Base-by-base conservation (phyloP, 2,888 invertebrate species). In the Scrobipalpa atriplicella region DNA sequence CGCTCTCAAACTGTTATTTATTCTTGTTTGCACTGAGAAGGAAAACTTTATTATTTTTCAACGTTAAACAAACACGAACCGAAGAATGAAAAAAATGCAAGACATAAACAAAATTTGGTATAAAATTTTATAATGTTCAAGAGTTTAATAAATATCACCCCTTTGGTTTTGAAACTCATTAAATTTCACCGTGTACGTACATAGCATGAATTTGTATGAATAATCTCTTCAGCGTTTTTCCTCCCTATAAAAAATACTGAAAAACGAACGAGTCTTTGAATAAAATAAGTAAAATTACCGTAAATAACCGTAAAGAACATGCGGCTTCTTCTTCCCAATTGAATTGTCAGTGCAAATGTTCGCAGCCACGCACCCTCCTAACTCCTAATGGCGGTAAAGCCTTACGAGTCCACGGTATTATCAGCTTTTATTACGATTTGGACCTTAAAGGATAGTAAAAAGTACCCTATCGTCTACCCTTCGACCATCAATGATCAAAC, bases 401-500 rank as follows among this genome's bases (percentile, higher is more conserved):
- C 62, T 66, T 62, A 66, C 54, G 66, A 54, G 52, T 62, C 36
- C 54, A 52, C 62, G 54, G 54, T 60, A 66, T 66, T 66, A 66
- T 66, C 62, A 29, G 58, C 56, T 66, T 66, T 66, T 66, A 66
- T 66, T 66, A 54, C 41, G 43, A 62, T 62, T 54, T 62, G 62
- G 54, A 66, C 66, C 66, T 66, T 52, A 62, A 62, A 66, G 38
- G 66, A 66, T 29, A 52, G 62, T 54, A 54, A 66, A 66, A 62
- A 52, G 47, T 47, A 39, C n/a, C 66, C 52, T 1, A 18, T 18
- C 21, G 41, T 10, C 61, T 9, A 19, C 18, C 10, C 18, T 41
- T 8, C 41, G 29, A 41, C 18, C 16, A 21, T 61, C 61, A 41
- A 61, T 38, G 29, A 36, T 8, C 58, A 11, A 13, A 58, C 13